Evolutionary conservation across 2,113 vertebrate species (phyloP), one percentile per base, ranked within the genome.

Genomic region (Hippocampus comes): DNA sequence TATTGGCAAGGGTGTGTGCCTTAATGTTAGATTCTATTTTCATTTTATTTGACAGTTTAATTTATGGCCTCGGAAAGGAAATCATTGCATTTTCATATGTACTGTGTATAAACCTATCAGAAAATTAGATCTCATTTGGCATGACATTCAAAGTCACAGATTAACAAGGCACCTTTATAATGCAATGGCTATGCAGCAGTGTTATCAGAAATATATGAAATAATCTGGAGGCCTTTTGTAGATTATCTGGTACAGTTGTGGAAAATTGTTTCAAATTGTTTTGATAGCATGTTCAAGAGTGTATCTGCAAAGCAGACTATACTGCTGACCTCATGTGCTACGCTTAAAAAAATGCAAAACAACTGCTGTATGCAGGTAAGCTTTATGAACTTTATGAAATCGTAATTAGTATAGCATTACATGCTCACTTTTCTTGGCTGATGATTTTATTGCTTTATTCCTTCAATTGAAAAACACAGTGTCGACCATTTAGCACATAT

Each of bases 131-230:
- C 34, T 53, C 67, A 1, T 59, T 17, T 82, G 15, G 15, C 38
- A 17, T 12, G 63, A 38, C 63, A 68, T 30, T 75, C 65, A 69
- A 38, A 17, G 53, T 18, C 27, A 48, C 1, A 49, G 70, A 80
- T 20, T 48, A 11, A 21, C 42, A 11, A 20, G 67, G 18, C 25
- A 30, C 23, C 55, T 48, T 21, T 20, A 20, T 42, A 21, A 34
- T 73, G 6, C 34, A 38, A 38, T 38, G 34, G 34, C 34, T 38
- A 38, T 1, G 34, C 34, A 38, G 18, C 25, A 68, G 27, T 56
- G 51, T 15, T 57, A 43, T n/a, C 59, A 64, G 21, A 67, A 6
- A 73, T 10, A 27, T 2, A 46, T 18, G 30, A 4, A 43, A 46
- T 14, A 14, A 12, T 46, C 43, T 46, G 43, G 43, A 46, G 10